Evolutionary conservation across 2,113 vertebrate genomes (phyloP), one percentile per base, ranked within the genome.

Genomic region (Albula glossodonta): DNA sequence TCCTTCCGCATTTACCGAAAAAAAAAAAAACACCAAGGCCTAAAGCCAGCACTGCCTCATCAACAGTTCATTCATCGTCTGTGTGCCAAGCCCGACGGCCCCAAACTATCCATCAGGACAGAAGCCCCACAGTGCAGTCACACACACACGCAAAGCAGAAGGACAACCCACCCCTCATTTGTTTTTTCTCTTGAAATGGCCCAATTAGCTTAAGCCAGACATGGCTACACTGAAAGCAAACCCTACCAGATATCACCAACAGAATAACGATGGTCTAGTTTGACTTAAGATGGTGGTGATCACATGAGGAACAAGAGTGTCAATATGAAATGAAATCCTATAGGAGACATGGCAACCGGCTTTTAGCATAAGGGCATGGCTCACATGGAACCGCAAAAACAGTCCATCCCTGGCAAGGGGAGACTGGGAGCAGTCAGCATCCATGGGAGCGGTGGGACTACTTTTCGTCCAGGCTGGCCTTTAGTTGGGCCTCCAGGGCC

Each of bases 401-500:
- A 89, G 87, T 89, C 87, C 88, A 83, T 87, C 90, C 87, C 82
- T 87, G 84, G 77, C 52, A 53, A 60, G 52, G 60, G 60, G 60
- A 87, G 90, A 87, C 90, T 52, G 12, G 51, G 80, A 22, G 49
- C 49, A 10, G 50, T 63, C 13, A 17, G 12, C 25, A 66, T 11
- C 53, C 70, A 5, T 25, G 31, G 53, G 82, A 13, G 25, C 53
- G 48, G 22, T 77, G 48, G 51, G 78, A 86, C 96, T 95, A 98
- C 88, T 99, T 99, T 84, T 98, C 97, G 90, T 96, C 95, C 85
- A 99, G 94, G 84, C 93, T 96, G 90, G 98, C 97, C 57, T 98
- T 96, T 48, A 99, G 93, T 88, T 98, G 97, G 78, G 98, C 98
- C 88, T 99, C 98, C 1, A 97, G 95, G 31, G 96, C 98, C 98